These are phyloP conservation scores for Muscidifurax raptorellus DNA, from an alignment of 1,140 invertebrate genomes.

Conservation along the genomic window DNA sequence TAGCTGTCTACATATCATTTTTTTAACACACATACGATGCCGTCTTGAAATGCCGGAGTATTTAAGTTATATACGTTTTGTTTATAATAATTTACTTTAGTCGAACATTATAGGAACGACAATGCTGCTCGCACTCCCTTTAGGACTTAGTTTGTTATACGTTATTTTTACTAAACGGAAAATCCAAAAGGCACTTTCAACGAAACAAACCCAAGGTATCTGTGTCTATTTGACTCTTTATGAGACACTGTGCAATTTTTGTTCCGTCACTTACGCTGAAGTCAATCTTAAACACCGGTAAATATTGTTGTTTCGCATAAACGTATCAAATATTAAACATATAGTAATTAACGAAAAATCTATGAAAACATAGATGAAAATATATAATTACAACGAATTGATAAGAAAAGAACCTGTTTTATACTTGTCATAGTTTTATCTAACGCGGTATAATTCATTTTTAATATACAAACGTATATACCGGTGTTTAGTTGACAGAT, in stretches of 20 bases:
- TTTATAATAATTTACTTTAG: slow-evolving; percentile 8
- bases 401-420: no score
- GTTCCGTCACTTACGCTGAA: background rate
- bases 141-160: slow-evolving; percentile 1
- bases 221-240: background rate
- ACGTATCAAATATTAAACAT: background rate
- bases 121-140: slow-evolving; percentile 27
- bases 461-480: background rate
- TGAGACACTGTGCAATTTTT: slow-evolving; percentile 1
- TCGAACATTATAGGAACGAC: slow-evolving; percentile 41
- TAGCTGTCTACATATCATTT: slow-evolving; percentile 17
- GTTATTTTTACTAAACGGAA: slow-evolving; percentile 41
- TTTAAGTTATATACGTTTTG: slow-evolving; percentile 32
- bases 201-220: slow-evolving; percentile 49
- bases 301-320: background rate
- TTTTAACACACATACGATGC: slow-evolving; percentile 27
- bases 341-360: background rate
- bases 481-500: background rate
- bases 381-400: background rate
- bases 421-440: no score
- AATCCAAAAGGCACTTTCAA: slow-evolving; percentile 61
- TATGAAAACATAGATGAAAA: background rate
- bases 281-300: slow-evolving; percentile 7
- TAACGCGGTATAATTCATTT: no score
- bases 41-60: background rate